Percentiles rank a stretch among this genome's conserved stretches.
phyloP scores from a whole-genome alignment of 2,113 vertebrate species.

The Dromaius novaehollandiae region DNA sequence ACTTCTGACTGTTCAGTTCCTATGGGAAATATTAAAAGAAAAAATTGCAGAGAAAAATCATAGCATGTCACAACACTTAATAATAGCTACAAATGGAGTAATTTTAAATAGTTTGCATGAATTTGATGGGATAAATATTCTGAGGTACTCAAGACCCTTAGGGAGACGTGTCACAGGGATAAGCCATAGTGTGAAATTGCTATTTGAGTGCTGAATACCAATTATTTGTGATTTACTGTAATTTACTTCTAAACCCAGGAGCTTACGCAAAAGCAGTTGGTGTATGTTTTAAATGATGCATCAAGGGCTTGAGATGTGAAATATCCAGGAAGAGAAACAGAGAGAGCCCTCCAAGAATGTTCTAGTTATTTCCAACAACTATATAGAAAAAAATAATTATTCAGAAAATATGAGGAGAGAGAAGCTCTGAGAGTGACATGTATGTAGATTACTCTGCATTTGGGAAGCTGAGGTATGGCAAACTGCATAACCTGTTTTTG shows the following conservation, averaged over 20 bases:
- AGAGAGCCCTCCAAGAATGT: background rate
- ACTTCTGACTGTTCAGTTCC: slow-evolving; percentile 13
- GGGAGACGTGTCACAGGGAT: slow-evolving; percentile 47
- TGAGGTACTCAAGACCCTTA: slow-evolving; percentile 52
- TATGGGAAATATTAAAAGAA: slow-evolving; percentile 32
- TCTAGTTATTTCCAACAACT: background rate
- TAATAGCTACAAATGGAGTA: slow-evolving; percentile 58
- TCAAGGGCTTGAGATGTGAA: slow-evolving; percentile 23
- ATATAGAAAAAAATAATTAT: background rate
- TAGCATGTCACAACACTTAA: slow-evolving; percentile 62
- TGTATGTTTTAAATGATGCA: slow-evolving; percentile 44
- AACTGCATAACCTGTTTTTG: background rate
- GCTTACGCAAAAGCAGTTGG: slow-evolving; percentile 49
- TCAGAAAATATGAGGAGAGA: background rate
- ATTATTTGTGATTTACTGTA: slow-evolving; percentile 70
- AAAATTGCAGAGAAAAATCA: slow-evolving; percentile 22
- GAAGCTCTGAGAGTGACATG: background rate
- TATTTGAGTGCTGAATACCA: slow-evolving; percentile 65
- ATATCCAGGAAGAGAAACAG: slow-evolving; percentile 1
- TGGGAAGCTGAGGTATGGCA: background rate
- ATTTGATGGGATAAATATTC: slow-evolving; percentile 64
- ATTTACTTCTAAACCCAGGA: slow-evolving; percentile 61
- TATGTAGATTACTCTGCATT: background rate
- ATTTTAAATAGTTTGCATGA: slow-evolving; percentile 65
- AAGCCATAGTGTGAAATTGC: slow-evolving; percentile 60